phyloP scores from a whole-genome alignment of 37 sponge, comb jelly and placozoan species.

The Tethya wilhelma region DNA sequence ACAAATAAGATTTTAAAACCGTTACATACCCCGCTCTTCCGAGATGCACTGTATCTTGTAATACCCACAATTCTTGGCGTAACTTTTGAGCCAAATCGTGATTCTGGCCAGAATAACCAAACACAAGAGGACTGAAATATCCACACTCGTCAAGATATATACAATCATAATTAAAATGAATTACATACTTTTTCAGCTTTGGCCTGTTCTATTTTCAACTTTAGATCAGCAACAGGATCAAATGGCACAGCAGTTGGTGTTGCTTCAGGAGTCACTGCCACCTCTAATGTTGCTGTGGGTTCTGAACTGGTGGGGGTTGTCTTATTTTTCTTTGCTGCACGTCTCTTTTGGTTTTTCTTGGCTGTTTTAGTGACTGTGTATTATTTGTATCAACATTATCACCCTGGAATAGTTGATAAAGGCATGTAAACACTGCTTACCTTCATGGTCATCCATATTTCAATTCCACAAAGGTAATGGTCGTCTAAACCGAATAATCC shows the following conservation, averaged over 20 bases:
- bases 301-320: background rate
- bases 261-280: background rate
- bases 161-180: background rate
- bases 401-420: too few species aligned
- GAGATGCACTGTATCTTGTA: too few species aligned
- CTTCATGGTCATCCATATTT: too few species aligned
- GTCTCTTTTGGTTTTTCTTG: slow-evolving; percentile 44
- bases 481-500: background rate
- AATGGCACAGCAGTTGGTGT: background rate
- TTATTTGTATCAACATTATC: too few species aligned
- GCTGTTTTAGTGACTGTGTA: slow-evolving; percentile 37
- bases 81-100: too few species aligned
- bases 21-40: too few species aligned
- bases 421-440: too few species aligned
- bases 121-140: too few species aligned
- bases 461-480: background rate
- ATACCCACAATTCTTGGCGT: too few species aligned
- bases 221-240: slow-evolving; percentile 49
- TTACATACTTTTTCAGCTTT: slow-evolving; percentile 53
- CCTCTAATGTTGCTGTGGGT: background rate
- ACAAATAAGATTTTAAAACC: too few species aligned
- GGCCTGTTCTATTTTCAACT: slow-evolving; percentile 69
- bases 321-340: slow-evolving; percentile 4
- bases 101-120: too few species aligned
- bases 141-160: too few species aligned